These are phyloP conservation scores for Nasonia longicornis DNA, from an alignment of 1,140 invertebrate genomes.

Conservation along the genomic window DNA sequence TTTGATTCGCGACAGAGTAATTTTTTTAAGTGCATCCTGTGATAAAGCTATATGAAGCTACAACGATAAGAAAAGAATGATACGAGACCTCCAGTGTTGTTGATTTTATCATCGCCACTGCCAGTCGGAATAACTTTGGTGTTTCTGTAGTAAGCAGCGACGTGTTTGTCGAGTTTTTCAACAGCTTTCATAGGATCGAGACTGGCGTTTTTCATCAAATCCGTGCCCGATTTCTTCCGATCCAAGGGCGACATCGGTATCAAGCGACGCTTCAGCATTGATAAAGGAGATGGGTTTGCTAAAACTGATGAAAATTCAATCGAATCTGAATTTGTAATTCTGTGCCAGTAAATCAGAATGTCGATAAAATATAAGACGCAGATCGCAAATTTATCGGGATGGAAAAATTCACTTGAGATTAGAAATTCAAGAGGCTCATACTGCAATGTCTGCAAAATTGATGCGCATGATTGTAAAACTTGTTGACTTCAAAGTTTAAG, in stretches of 20 bases:
- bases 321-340: constrained; percentile 6
- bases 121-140: constrained; percentile 51
- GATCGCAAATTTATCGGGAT: background rate
- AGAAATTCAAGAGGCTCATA: too few species aligned
- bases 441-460: too few species aligned
- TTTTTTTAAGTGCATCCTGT: constrained; percentile 23
- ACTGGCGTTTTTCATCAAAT: constrained; percentile 28
- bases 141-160: constrained; percentile 49
- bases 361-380: background rate
- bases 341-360: background rate
- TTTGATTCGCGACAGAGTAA: background rate
- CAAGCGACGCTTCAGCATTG: constrained; percentile 51
- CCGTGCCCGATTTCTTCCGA: constrained; percentile 26
- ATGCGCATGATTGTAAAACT: too few species aligned
- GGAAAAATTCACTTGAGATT: too few species aligned
- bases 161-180: constrained; percentile 45
- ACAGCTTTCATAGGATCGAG: constrained; percentile 43
- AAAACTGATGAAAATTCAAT: background rate
- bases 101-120: constrained; percentile 54
- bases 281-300: constrained; percentile 49
- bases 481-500: too few species aligned
- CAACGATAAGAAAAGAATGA: constrained; percentile 24
- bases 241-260: constrained; percentile 57
- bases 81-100: constrained; percentile 48
- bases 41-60: constrained; percentile 18